Conservation (phyloP, 2,113 vertebrate species). For the Jaculus jaculus region DNA sequence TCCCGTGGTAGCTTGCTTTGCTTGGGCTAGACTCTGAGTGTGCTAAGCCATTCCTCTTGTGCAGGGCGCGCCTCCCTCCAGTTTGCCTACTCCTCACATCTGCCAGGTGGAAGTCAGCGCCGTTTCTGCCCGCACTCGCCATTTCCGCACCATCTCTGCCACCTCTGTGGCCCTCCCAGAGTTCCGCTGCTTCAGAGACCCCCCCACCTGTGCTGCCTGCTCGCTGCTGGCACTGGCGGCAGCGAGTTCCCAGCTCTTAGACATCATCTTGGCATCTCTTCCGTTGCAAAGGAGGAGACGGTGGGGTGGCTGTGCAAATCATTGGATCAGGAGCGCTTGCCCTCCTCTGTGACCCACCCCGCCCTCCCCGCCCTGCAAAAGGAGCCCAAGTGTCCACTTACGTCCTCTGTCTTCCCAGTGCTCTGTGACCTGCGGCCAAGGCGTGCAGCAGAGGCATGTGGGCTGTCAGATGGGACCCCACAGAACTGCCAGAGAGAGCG, state of each 20-base stretch:
- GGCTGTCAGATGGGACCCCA: constrained; percentile 86
- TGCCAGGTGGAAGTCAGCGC: neutral
- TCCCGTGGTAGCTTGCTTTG: neutral
- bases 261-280: rapidly evolving
- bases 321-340: neutral
- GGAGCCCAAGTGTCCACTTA: constrained; percentile 74
- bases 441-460: constrained; percentile 88
- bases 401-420: constrained; percentile 86
- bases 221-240: neutral
- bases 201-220: neutral
- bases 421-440: constrained; percentile 91
- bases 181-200: neutral
- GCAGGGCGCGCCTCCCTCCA: neutral
- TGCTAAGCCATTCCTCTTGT: neutral
- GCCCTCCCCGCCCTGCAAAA: neutral
- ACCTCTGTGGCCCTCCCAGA: neutral
- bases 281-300: neutral
- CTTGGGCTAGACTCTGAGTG: neutral
- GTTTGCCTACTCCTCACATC: neutral
- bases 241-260: neutral
- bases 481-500: constrained; percentile 81
- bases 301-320: neutral
- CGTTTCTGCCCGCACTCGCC: neutral
- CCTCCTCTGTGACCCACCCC: constrained; percentile 11
- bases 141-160: neutral